phyloP scores from a whole-genome alignment of 2,113 vertebrate species.

The Columba janthina region DNA sequence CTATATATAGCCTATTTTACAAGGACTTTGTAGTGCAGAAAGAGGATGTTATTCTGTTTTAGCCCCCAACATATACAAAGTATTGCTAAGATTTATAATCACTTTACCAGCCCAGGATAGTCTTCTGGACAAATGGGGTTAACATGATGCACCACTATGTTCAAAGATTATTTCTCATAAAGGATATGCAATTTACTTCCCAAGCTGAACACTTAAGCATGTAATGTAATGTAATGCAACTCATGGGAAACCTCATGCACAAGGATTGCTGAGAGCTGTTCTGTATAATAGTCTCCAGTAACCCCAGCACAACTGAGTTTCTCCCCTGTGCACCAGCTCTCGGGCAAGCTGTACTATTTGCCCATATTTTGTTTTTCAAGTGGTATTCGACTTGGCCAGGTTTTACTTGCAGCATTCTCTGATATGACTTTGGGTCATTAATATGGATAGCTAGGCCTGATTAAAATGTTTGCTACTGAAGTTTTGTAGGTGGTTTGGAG shows the following conservation, averaged over 20 bases:
- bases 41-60: not conserved
- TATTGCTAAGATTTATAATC: not conserved
- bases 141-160: rapidly evolving
- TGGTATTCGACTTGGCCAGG: not conserved
- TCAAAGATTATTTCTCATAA: not conserved
- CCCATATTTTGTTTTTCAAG: not conserved
- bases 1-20: not conserved
- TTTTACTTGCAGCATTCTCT: not conserved
- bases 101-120: not conserved
- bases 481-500: not conserved
- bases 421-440: not conserved
- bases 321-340: too few relatives aligned
- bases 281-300: not conserved
- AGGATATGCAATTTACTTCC: not conserved
- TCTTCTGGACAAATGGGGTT: not conserved
- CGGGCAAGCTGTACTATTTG: not conserved
- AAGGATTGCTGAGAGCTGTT: not conserved
- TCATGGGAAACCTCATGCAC: not conserved
- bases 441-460: not conserved
- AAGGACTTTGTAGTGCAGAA: not conserved
- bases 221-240: rapidly evolving
- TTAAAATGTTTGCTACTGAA: not conserved
- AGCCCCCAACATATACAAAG: not conserved
- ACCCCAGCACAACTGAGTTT: rapidly evolving
- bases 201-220: not conserved